Evolutionary conservation across 2,113 vertebrate genomes (phyloP).

Genomic region (Excalfactoria chinensis): DNA sequence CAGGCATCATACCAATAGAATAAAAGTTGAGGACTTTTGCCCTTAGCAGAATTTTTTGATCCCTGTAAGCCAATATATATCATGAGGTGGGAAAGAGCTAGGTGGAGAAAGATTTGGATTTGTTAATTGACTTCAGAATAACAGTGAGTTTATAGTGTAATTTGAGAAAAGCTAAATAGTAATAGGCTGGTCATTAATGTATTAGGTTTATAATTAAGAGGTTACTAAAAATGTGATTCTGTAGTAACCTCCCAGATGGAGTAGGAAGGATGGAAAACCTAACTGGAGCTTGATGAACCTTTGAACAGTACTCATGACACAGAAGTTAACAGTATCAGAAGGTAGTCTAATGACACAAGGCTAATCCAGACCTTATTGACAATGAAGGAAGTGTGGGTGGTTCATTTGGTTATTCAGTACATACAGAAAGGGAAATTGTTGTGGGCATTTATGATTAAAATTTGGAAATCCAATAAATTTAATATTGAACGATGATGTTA

Average conservation of each 20-base stretch:
- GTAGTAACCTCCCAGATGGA: neutral
- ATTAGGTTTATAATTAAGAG: slow-evolving; percentile 12
- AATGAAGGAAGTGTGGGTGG: neutral
- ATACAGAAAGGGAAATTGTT: slow-evolving; percentile 53
- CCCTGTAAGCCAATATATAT: neutral
- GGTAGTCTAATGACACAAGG: neutral
- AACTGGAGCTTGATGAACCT: neutral
- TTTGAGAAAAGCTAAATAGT: neutral
- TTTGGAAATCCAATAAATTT: slow-evolving; percentile 28
- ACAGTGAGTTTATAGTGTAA: neutral
- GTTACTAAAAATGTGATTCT: neutral
- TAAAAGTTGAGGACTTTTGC: neutral
- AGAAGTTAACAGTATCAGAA: neutral
- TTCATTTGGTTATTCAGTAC: slow-evolving; percentile 12
- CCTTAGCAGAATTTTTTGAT: neutral
- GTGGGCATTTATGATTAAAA: slow-evolving; percentile 43
- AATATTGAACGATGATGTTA: slow-evolving; percentile 33
- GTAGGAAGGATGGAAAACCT: neutral
- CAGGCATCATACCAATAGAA: neutral
- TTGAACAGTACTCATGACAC: neutral
- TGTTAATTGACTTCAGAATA: neutral
- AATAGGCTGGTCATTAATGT: neutral
- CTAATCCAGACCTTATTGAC: neutral
- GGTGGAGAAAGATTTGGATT: neutral
- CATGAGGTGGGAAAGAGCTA: neutral